Base-by-base conservation (phyloP, 1,140 invertebrate genomes). In the Meteorus sp. region DNA sequence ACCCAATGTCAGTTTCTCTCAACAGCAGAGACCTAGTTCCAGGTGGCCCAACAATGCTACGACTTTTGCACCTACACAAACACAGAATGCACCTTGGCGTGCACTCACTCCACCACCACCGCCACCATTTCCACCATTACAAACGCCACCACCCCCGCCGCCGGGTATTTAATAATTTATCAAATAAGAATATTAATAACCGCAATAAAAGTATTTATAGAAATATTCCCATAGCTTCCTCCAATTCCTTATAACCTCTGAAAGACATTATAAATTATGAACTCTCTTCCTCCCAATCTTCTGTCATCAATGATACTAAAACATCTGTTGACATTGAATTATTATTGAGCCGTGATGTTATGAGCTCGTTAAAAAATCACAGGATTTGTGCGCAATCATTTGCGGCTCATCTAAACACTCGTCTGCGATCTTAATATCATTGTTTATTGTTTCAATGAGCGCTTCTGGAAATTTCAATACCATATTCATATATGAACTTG, bases 361-460 rank as follows among this genome's bases (percentile, higher is more conserved):
- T 39, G 9, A 35, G 25, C 25, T 51, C 33, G 59, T 61, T 54
- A 78, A 70, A 68, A 76, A 81, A 27, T 62, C 25, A 60, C 78
- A 55, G 27, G 65, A 59, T 68, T 79, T 76, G 45, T 68, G 78
- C 54, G 66, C 56, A 2, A 48, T 41, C 67, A 70, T 74, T 58
- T 78, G 69, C 52, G 77, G 66, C 53, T 83, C 67, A 15, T 88
- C 80, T 41, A 92, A 75, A 37, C 78, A 65, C 48, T 78, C 56
- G 31, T 85, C 80, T 3, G 91, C 86, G 63, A 85, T 71, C 33
- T 77, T 61, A 52, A 94, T 94, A 69, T 95, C 94, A 43, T 82
- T 78, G 61, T 88, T 83, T 48, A 95, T 95, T 43, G 85, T 86
- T 27, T 70, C 66, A 66, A 93, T 90, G 20, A 96, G 78, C 31